Base-by-base conservation (phyloP, 2,888 invertebrate genomes). In the Magallana nippona region DNA sequence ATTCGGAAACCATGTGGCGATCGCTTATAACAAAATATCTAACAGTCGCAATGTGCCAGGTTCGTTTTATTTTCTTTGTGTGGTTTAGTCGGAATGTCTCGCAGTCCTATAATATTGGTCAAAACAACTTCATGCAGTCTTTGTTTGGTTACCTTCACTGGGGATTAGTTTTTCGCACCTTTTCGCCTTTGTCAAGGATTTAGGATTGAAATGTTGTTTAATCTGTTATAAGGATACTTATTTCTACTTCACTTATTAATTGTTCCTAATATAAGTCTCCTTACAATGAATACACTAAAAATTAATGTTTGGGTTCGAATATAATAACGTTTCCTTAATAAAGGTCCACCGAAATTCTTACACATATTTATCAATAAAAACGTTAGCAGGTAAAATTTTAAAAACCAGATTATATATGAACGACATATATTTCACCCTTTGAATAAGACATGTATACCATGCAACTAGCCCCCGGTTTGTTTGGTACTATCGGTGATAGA, bases 11-110 rank as follows among this genome's bases (percentile, higher is more conserved):
- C 71, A 71, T 71, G 71, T 71, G 71, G 71, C 71, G 22, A 71
- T 71, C 8, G 71, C 71, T 71, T 71, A 71, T 71, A 71, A 44
- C 44, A 44, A 71, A 71, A 71, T 71, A 71, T 71, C 71, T 71
- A 71, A 71, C 71, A 71, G 32, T 71, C 71, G 71, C 71, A 71
- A 71, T 71, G 71, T 71, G 71, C 71, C 32, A 71, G 22, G 22
- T 71, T 71, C 71, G 22, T 71, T 71, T 71, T 15, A 71, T 71
- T 71, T 71, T 71, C 71, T 71, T 71, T 71, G 71, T 71, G 71
- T 71, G 71, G 71, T 71, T 71, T 15, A 71, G 71, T 22, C 71
- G 71, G 32, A 71, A 71, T 32, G 71, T 71, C 71, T 71, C 71
- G 22, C 22, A 71, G 44, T 44, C 44, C 44, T 19, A n/a, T n/a